Evolutionary conservation across 2,113 vertebrate genomes (phyloP), one percentile per base, ranked within the genome.

Genomic region (Bufo bufo): DNA sequence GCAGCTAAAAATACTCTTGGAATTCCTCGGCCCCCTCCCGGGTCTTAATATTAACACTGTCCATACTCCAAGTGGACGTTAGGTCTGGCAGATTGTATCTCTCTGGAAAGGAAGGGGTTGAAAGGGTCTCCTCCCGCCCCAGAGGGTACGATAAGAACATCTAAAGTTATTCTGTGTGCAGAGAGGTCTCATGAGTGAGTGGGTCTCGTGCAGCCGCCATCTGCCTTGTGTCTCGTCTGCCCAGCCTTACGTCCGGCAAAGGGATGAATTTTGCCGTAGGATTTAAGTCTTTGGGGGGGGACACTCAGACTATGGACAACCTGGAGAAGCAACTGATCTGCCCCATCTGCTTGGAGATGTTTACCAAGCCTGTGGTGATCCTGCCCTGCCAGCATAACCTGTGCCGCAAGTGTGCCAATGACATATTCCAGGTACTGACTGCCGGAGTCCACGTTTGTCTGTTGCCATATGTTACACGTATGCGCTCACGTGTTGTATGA

Each of bases 281-380:
- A 49, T 95, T 95, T 91, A 96, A 96, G 93, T 94, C 95, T 80
- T 93, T 94, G 82, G 93, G 95, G 54, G 95, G 94, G 91, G 95
- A 96, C 91, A 92, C 95, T 9, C 93, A 95, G 87, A 93, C 93
- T 85, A 95, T 95, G 95, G 96, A 96, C 91, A 95, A 91, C 92
- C 94, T 97, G 92, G 96, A 97, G 92, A 97, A 97, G 92, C 95
- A 96, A 93, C 95, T 96, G 58, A 93, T 96, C 89, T 96, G 96
- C 81, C 95, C 95, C 43, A 95, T 96, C 54, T 96, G 96, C 85
- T 91, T 96, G 91, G 95, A 96, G 92, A 94, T 95, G 92, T 96
- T 96, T 91, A 94, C 94, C 91, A 96, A 96, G 33, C 96, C 96
- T 0, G 95, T 96, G 89, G 95, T 96, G 89, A 96, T 96, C 90